A percentile compares a stretch with the other conserved stretches of the same genome.
These are phyloP conservation scores for Gadus macrocephalus DNA, from an alignment of 2,113 vertebrate species.

Conservation along the genomic window DNA sequence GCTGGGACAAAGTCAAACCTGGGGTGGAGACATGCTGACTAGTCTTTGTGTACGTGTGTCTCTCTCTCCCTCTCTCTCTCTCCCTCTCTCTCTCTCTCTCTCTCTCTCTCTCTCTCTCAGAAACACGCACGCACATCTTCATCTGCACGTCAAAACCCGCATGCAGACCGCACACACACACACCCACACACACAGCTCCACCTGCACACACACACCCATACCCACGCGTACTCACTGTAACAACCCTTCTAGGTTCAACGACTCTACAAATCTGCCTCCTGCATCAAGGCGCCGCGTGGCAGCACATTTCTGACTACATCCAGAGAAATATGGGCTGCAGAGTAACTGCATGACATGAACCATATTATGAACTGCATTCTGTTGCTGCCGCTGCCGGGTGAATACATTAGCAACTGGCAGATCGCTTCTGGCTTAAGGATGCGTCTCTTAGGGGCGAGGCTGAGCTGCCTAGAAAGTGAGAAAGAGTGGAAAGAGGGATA, in stretches of 20 bases:
- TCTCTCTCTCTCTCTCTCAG: not conserved
- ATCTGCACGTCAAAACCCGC: no score
- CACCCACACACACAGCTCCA: no score
- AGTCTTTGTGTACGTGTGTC: not conserved
- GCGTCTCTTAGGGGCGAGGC: conserved; percentile 7
- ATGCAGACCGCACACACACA: not conserved
- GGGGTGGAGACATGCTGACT: not conserved
- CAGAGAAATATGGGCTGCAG: no score
- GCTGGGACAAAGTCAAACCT: conserved; percentile 40
- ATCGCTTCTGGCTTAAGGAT: conserved; percentile 36
- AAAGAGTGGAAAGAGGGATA: no score
- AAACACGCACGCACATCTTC: no score
- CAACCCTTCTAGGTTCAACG: conserved; percentile 16
- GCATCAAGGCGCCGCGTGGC: conserved; percentile 16
- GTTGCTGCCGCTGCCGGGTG: conserved; percentile 12
- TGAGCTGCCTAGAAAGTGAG: no score
- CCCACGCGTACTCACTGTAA: not conserved
- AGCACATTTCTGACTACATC: conserved; percentile 30
- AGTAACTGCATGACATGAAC: no score
- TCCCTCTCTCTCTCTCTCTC: not conserved
- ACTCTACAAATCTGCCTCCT: not conserved
- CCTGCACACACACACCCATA: not conserved
- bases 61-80: not conserved
- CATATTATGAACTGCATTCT: no score
- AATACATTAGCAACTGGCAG: conserved; percentile 39